phyloP scores from a whole-genome alignment of 2,797 vertebrate species.

The Aselliscus stoliczkanus region DNA sequence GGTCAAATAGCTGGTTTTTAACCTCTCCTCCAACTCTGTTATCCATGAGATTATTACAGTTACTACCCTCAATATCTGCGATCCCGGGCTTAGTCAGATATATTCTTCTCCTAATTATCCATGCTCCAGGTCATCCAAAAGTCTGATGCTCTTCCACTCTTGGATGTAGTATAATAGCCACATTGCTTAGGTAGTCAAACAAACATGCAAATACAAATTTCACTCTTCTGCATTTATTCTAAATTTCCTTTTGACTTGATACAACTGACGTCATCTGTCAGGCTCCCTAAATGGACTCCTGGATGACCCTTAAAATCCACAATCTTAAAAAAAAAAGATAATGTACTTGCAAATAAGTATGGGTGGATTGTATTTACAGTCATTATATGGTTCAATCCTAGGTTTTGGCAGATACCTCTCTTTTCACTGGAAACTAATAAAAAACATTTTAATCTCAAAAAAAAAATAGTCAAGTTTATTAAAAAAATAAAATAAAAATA shows the following conservation, averaged over 20 bases:
- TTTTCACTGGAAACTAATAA: no score
- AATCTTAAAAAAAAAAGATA: not conserved
- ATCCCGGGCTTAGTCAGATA: not conserved
- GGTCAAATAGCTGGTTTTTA: not conserved
- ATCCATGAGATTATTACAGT: not conserved
- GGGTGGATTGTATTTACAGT: not conserved
- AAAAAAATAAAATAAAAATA: not conserved
- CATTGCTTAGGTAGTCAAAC: not conserved
- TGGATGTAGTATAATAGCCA: not conserved
- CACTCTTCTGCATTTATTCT: not conserved
- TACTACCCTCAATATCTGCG: not conserved
- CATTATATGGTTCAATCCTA: not conserved
- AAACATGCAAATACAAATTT: not conserved
- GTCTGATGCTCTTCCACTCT: not conserved
- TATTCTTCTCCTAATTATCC: not conserved
- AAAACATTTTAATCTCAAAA: no score
- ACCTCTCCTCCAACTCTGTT: not conserved
- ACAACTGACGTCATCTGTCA: not conserved
- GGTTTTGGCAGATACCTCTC: no score
- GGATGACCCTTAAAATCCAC: not conserved
- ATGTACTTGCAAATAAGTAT: not conserved
- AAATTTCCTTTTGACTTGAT: constrained; percentile 20
- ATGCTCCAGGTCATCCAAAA: not conserved
- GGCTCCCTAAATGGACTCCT: not conserved
- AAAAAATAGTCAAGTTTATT: no score